Evolutionary conservation across 2,888 invertebrate species (phyloP).

Genomic region (Eristalis intricaria): DNA sequence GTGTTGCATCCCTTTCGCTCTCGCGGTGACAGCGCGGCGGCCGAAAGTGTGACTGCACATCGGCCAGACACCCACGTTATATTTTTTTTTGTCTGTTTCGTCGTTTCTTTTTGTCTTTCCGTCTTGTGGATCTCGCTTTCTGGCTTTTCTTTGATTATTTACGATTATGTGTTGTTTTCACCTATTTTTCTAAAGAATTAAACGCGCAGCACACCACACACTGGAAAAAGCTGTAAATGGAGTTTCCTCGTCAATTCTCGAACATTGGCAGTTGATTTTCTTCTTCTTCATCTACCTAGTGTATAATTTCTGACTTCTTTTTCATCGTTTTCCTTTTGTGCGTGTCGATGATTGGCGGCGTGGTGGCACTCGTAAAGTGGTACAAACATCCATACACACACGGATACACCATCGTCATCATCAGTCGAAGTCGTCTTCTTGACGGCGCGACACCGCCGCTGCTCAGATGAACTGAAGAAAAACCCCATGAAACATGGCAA

Average conservation of each 20-base stretch:
- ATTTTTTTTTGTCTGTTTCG: slow-evolving; percentile 1
- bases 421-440: slow-evolving; percentile 41
- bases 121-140: neutral
- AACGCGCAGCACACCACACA: slow-evolving; percentile 9
- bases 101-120: neutral
- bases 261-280: neutral
- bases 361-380: slow-evolving; percentile 13
- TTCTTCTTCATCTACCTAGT: neutral
- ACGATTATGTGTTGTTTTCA: slow-evolving; percentile 42
- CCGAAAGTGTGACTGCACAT: slow-evolving; percentile 35
- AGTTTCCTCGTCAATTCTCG: neutral
- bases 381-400: neutral
- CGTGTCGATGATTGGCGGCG: slow-evolving; percentile 47
- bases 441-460: slow-evolving; percentile 25
- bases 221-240: slow-evolving; percentile 18
- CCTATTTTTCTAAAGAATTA: slow-evolving; percentile 39
- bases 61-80: slow-evolving; percentile 58
- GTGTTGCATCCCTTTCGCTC: slow-evolving; percentile 8
- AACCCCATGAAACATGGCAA: slow-evolving; percentile 56
- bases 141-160: slow-evolving; percentile 25
- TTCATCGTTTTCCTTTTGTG: slow-evolving; percentile 42
- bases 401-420: slow-evolving; percentile 1
- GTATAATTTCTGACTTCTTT: neutral
- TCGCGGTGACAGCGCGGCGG: neutral
- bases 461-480: slow-evolving; percentile 34